Conservation (phyloP, 2,113 vertebrate species). For the Ciconia maguari region DNA sequence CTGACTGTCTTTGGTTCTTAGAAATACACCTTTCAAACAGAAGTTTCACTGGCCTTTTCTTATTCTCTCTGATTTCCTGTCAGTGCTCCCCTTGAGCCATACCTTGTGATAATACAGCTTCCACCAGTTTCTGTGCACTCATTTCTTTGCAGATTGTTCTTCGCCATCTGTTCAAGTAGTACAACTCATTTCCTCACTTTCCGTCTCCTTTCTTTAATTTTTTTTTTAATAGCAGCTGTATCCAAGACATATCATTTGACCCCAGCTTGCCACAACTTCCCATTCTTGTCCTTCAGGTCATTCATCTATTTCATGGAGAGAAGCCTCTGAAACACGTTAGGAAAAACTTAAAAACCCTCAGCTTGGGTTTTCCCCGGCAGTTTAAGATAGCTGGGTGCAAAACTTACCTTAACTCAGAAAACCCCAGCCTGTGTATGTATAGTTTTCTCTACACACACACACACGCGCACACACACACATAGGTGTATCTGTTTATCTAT, state of each 20-base stretch:
- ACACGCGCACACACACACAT: no score
- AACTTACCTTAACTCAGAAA: background rate
- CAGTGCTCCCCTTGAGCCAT: background rate
- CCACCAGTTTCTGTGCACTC: background rate
- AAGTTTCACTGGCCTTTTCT: background rate
- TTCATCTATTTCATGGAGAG: background rate
- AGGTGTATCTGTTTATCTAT: background rate
- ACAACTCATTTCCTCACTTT: background rate
- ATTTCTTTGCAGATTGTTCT: background rate
- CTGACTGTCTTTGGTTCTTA: background rate
- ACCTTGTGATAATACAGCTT: background rate
- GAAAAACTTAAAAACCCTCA: background rate
- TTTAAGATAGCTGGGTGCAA: background rate
- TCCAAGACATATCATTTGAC: background rate
- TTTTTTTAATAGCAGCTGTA: background rate
- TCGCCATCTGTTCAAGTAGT: background rate
- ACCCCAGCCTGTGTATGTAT: background rate
- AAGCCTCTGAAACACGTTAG: background rate
- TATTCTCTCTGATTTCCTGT: background rate
- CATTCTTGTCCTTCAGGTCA: background rate
- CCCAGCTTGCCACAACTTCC: background rate
- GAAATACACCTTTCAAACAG: background rate
- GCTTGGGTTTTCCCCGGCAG: background rate
- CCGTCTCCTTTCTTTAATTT: background rate
- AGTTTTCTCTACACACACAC: background rate